These are phyloP conservation scores for Danio choprae DNA, from an alignment of 2,797 vertebrate genomes.

Conservation along the genomic window DNA sequence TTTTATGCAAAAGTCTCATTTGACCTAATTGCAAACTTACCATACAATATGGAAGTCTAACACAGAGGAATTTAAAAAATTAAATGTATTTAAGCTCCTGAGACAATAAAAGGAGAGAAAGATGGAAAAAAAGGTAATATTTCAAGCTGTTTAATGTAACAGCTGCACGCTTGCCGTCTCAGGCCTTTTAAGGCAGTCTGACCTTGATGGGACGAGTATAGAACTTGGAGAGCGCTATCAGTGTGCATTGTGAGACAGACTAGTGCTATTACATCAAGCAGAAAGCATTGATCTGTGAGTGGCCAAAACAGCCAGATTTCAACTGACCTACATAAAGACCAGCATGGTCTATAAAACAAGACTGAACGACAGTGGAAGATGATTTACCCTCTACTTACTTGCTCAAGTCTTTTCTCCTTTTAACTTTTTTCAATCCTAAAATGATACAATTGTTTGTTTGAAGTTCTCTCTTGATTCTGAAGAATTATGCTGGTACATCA, in stretches of 20 bases:
- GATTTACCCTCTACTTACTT: slow-evolving; percentile 1
- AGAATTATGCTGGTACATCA: neutral
- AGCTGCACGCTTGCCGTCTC: slow-evolving; percentile 54
- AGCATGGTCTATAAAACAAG: slow-evolving; percentile 58
- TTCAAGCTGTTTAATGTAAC: slow-evolving; percentile 55
- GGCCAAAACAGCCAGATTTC: slow-evolving; percentile 59
- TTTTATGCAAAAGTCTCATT: neutral
- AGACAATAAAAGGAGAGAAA: slow-evolving; percentile 52
- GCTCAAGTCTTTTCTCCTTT: neutral
- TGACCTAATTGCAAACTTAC: neutral
- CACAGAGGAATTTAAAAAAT: neutral
- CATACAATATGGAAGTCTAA: slow-evolving; percentile 1
- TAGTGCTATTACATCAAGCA: slow-evolving; percentile 57
- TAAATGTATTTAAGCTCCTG: neutral
- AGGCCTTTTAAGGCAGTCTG: slow-evolving; percentile 62
- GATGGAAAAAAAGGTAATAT: slow-evolving; percentile 54
- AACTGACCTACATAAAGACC: slow-evolving; percentile 73
- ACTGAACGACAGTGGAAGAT: slow-evolving; percentile 49
- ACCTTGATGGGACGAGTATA: slow-evolving; percentile 64
- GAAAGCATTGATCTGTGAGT: slow-evolving; percentile 64
- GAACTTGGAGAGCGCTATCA: slow-evolving; percentile 66
- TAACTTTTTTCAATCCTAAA: neutral
- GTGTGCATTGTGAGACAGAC: slow-evolving; percentile 61
- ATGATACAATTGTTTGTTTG: neutral
- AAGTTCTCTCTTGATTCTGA: slow-evolving; percentile 50